Base-by-base conservation (phyloP, 2,797 vertebrate genomes). In the Hafferia zeledoni region DNA sequence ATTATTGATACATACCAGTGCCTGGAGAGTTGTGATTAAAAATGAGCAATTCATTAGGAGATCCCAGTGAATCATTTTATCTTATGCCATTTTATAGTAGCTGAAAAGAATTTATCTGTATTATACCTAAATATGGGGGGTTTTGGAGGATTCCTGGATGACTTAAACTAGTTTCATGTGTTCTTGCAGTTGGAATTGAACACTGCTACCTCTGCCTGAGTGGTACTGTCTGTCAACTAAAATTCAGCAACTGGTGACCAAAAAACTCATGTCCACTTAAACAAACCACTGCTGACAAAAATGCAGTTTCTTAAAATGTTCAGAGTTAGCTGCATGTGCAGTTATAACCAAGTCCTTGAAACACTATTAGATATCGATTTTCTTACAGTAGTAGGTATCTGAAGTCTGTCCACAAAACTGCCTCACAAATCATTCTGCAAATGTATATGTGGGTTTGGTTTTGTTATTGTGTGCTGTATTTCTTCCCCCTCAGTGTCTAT, bases 1-100 rank as follows among this genome's bases (percentile, higher is more conserved):
- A 8, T 65, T 76, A 59, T 19, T 91, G 50, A 28, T 92, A 44
- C 33, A 59, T 90, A 69, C 27, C 55, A 53, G 74, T 93, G 77
- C 63, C 74, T 91, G 74, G 70, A 80, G 23, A 77, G 25, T 49
- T 84, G 44, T 76, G 70, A 90, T 94, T 84, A 93, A 94, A 95
- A 94, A 67, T 8, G 17, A 93, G 56, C 37, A 63, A 59, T 59
- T 90, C 10, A 18, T 55, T 72, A 75, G 68, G 80, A 80, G 20
- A 75, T 59, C 5, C 23, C 35, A 52, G n/a, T 57, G 33, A 86
- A 72, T 91, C 7, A 24, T 50, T 87, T 94, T 10, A 70, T 50
- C 25, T 41, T 56, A 17, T 86, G 30, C 31, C 8, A 14, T 64
- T 83, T 76, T 78, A 14, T 15, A 67, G 25, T 23, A 69, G 17